Conservation (phyloP, 2,797 vertebrate species). For the Gymnoscopelus braueri region DNA sequence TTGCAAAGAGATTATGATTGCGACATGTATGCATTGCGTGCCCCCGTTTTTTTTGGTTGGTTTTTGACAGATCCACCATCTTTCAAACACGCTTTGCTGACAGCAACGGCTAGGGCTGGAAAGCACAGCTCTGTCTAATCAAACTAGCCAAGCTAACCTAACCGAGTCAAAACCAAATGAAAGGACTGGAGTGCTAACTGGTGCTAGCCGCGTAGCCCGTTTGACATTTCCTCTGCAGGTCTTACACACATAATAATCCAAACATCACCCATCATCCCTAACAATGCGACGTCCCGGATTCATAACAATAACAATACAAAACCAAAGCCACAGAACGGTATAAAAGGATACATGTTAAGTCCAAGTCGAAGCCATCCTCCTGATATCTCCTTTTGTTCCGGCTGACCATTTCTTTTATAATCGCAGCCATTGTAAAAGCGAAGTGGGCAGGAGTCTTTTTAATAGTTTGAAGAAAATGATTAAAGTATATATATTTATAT, state of each 20-base stretch:
- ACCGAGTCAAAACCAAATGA: too few species aligned
- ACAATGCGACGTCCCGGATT: too few species aligned
- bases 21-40: slow-evolving; percentile 61
- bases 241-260: not conserved
- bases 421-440: slow-evolving; percentile 91
- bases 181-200: slow-evolving; percentile 34
- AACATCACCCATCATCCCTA: too few species aligned
- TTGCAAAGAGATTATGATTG: slow-evolving; percentile 11
- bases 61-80: slow-evolving; percentile 79
- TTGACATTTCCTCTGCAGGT: slow-evolving; percentile 37
- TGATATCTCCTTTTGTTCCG: slow-evolving; percentile 99
- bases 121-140: slow-evolving; percentile 38
- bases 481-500: slow-evolving; percentile 25
- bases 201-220: slow-evolving; percentile 32
- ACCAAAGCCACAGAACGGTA: too few species aligned
- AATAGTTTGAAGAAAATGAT: slow-evolving; percentile 11
- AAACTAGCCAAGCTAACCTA: slow-evolving; percentile 47
- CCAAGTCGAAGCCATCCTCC: slow-evolving; percentile 99
- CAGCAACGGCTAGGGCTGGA: slow-evolving; percentile 55
- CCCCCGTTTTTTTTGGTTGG: slow-evolving; percentile 5
- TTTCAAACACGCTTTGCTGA: slow-evolving; percentile 76
- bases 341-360: slow-evolving; percentile 97
- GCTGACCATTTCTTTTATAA: slow-evolving; percentile 99
- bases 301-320: too few species aligned
- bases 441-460: not conserved